These are phyloP conservation scores for Campopleginae sp. DNA, from an alignment of 2,888 invertebrate species.

Conservation along the genomic window DNA sequence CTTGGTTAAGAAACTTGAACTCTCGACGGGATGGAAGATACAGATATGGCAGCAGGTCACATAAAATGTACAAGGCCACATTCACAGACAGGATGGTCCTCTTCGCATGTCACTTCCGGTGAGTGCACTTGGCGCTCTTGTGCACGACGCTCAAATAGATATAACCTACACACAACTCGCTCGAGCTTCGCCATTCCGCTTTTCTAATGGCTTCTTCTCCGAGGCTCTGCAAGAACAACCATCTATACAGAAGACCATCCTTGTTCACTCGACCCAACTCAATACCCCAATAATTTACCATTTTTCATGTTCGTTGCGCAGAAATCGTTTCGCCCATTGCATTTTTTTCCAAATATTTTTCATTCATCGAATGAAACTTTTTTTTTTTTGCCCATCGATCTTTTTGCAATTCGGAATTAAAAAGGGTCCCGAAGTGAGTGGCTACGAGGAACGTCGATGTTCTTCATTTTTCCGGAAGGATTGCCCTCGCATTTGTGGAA, in stretches of 20 bases:
- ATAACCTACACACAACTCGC: slow-evolving; percentile 35
- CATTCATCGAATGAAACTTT: not conserved
- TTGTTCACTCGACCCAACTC: slow-evolving; percentile 6
- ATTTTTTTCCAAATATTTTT: not conserved
- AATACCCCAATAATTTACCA: not conserved
- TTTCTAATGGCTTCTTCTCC: slow-evolving; percentile 65
- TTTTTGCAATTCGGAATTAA: not conserved
- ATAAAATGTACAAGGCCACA: not conserved
- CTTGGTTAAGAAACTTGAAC: slow-evolving; percentile 5
- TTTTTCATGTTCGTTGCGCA: not conserved
- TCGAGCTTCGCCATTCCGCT: slow-evolving; percentile 55
- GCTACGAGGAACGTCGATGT: no score
- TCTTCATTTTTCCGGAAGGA: no score
- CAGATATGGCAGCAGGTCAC: not conserved
- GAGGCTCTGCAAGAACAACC: slow-evolving; percentile 19
- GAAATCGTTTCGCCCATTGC: not conserved
- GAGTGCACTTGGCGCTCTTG: slow-evolving; percentile 59
- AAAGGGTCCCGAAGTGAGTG: no score
- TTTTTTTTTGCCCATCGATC: not conserved
- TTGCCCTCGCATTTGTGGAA: no score
- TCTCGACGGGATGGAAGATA: not conserved
- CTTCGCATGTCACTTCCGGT: slow-evolving; percentile 60
- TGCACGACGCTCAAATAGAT: slow-evolving; percentile 48
- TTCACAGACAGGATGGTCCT: slow-evolving; percentile 47
- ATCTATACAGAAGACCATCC: not conserved